Evolutionary conservation across 2,113 vertebrate genomes (phyloP).

Genomic region (Nestor notabilis): DNA sequence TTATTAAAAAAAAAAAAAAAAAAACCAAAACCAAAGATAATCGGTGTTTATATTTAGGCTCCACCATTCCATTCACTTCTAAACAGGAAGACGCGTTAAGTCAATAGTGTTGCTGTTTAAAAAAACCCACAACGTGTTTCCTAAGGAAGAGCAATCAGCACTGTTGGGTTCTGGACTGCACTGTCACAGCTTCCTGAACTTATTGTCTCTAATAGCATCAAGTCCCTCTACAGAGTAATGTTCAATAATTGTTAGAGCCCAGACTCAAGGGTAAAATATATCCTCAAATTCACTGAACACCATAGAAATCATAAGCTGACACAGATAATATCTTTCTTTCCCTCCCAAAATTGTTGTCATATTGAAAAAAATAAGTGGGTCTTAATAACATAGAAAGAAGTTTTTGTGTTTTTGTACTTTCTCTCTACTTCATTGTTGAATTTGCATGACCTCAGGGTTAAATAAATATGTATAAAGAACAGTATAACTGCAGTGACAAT

Average conservation of each 20-base stretch:
- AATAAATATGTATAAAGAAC: slow-evolving; percentile 19
- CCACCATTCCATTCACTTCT: not conserved
- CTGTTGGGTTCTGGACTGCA: not conserved
- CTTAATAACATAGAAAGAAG: not conserved
- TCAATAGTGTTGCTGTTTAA: not conserved
- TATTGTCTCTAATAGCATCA: not conserved
- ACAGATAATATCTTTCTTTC: not conserved
- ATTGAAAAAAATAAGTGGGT: not conserved
- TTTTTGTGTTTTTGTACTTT: not conserved
- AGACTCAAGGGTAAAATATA: not conserved
- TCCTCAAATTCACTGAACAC: not conserved
- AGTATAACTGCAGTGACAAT: not conserved
- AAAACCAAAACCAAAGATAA: no score
- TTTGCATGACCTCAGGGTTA: slow-evolving; percentile 18
- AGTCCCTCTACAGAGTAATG: not conserved
- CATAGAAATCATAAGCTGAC: not conserved
- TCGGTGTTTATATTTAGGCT: not conserved
- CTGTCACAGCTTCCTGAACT: not conserved
- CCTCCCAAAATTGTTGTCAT: not conserved
- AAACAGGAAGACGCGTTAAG: not conserved
- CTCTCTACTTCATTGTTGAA: slow-evolving; percentile 7
- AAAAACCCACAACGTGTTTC: not conserved
- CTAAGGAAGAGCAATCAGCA: not conserved
- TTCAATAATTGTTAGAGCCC: not conserved
- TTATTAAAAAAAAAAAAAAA: not conserved